Evolutionary conservation across 2,888 invertebrate genomes (phyloP).

Genomic region (Parochlus steinenii): DNA sequence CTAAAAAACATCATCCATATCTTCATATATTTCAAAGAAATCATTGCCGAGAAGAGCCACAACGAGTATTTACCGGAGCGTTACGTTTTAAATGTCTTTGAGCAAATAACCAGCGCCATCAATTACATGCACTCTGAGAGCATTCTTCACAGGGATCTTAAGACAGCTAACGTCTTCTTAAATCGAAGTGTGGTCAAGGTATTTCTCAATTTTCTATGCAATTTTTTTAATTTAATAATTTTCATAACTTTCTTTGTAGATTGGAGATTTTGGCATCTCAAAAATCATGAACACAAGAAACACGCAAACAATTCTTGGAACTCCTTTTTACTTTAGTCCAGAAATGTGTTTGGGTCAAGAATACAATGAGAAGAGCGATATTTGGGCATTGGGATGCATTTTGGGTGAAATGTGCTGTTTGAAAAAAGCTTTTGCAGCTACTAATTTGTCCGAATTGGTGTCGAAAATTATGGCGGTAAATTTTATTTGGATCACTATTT

Average conservation of each 20-base stretch:
- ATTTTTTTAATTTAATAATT: no score
- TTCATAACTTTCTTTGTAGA: no score
- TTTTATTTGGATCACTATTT: not conserved
- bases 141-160: conserved; percentile 47
- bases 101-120: conserved; percentile 51
- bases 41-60: conserved; percentile 34
- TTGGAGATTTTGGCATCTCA: conserved; percentile 61
- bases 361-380: conserved; percentile 59
- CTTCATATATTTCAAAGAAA: conserved; percentile 43
- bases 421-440: conserved; percentile 54
- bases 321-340: conserved; percentile 44
- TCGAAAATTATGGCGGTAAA: conserved; percentile 52
- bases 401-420: conserved; percentile 57
- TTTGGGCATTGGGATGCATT: conserved; percentile 64
- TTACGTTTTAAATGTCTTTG: conserved; percentile 42
- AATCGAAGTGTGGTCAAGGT: conserved; percentile 49
- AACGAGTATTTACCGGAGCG: conserved; percentile 38
- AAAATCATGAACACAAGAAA: conserved; percentile 51
- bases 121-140: conserved; percentile 53
- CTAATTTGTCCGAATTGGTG: conserved; percentile 52
- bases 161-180: conserved; percentile 57
- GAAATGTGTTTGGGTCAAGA: conserved; percentile 50
- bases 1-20: no score
- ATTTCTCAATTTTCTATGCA: no score
- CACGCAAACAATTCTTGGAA: conserved; percentile 53